Conservation (phyloP, 2,888 invertebrate genomes). For the Drosophila sordidapex region DNA sequence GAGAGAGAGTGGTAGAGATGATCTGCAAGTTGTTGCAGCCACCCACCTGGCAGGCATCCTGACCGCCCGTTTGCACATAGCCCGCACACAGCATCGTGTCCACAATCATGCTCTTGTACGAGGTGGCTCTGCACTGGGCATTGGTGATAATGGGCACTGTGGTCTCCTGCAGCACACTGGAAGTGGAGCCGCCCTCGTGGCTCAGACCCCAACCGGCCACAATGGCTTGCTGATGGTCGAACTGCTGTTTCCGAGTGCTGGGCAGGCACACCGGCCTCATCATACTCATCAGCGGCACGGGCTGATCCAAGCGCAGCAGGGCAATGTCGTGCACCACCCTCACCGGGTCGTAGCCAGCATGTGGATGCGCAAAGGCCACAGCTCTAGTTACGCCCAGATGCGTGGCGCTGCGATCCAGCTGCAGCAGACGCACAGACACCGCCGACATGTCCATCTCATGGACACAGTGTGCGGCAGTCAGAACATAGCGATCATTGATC, state of each 20-base stretch:
- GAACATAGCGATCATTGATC: constrained; percentile 83
- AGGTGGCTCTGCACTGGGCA: constrained; percentile 79
- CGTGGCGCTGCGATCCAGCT: constrained; percentile 73
- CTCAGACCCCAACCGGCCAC: constrained; percentile 84
- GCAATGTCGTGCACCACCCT: constrained; percentile 82
- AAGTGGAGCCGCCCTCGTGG: constrained; percentile 71
- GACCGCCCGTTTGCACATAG: constrained; percentile 77
- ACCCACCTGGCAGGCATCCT: constrained; percentile 83
- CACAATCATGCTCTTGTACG: constrained; percentile 80
- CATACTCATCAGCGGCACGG: constrained; percentile 72
- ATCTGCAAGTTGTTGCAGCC: background rate
- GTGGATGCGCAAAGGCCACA: constrained; percentile 71
- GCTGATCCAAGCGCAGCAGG: constrained; percentile 70
- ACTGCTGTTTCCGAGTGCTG: constrained; percentile 64
- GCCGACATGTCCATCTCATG: constrained; percentile 68
- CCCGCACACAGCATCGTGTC: constrained; percentile 84
- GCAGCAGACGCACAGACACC: constrained; percentile 76
- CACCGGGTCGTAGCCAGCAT: constrained; percentile 73
- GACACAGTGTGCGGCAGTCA: constrained; percentile 84
- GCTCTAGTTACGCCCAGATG: constrained; percentile 72
- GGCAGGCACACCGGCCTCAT: constrained; percentile 83
- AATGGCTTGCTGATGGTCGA: constrained; percentile 77
- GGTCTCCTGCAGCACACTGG: constrained; percentile 80
- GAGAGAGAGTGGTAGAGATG: background rate
- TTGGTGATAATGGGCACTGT: constrained; percentile 83